A percentile compares a stretch with the other conserved stretches of the same genome.
These are phyloP conservation scores for Drosophila yooni DNA, from an alignment of 2,888 invertebrate genomes.

Conservation along the genomic window DNA sequence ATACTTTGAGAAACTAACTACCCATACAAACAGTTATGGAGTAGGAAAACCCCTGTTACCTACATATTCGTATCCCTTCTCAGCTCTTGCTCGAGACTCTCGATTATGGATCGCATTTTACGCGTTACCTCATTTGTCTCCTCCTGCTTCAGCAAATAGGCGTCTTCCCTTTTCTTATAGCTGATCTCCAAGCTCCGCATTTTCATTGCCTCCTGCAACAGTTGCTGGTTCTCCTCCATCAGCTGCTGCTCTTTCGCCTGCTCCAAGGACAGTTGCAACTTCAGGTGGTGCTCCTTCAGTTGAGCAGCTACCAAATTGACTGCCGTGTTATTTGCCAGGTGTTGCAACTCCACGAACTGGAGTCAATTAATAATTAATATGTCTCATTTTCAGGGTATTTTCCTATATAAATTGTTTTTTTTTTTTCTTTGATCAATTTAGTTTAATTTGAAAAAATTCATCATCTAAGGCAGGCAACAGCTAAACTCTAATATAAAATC, in stretches of 20 bases:
- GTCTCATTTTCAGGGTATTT: not conserved
- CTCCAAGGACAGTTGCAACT: constrained; percentile 60
- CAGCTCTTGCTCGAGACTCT: constrained; percentile 6
- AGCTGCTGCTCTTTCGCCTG: constrained; percentile 46
- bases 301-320: constrained; percentile 65
- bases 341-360: constrained; percentile 57
- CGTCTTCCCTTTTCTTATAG: constrained; percentile 37
- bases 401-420: too few species aligned
- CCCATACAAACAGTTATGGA: not conserved
- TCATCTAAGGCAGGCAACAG: not conserved
- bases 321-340: constrained; percentile 57
- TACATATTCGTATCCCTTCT: constrained; percentile 10
- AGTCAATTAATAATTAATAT: not conserved
- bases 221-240: constrained; percentile 46
- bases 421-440: too few species aligned
- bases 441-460: not conserved
- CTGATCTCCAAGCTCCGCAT: constrained; percentile 41
- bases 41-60: not conserved
- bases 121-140: constrained; percentile 44
- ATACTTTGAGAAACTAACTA: constrained; percentile 6
- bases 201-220: constrained; percentile 65
- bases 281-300: constrained; percentile 64
- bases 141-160: constrained; percentile 39
- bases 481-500: not conserved
- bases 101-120: constrained; percentile 27